Conservation (phyloP, 1,140 invertebrate species). For the Nymphalis io region DNA sequence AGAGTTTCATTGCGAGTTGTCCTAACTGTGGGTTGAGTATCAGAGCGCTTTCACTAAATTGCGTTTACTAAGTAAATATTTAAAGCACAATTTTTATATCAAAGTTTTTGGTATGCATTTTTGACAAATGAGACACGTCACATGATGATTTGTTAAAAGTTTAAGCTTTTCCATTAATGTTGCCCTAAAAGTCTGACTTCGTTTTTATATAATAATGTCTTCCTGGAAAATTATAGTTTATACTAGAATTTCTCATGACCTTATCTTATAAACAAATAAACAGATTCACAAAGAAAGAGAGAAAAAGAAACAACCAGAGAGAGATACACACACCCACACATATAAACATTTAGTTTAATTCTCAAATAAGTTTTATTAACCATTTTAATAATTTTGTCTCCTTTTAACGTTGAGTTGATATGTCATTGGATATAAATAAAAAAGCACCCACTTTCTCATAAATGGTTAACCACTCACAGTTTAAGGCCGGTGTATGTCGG, state of each 20-base stretch:
- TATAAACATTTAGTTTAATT: no score
- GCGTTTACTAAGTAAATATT: slow-evolving; percentile 7
- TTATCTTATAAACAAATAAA: no score
- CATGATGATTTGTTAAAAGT: no score
- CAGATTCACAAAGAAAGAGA: no score
- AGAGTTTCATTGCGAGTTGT: slow-evolving; percentile 34
- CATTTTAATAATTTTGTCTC: background rate
- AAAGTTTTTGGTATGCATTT: background rate
- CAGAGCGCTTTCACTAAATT: slow-evolving; percentile 33
- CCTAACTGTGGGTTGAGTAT: slow-evolving; percentile 8
- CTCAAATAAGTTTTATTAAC: background rate
- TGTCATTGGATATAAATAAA: slow-evolving; percentile 17
- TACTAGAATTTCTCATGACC: no score
- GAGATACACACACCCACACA: no score
- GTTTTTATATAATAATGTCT: no score
- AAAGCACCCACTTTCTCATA: slow-evolving; percentile 28
- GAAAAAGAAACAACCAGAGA: no score
- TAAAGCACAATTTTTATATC: background rate
- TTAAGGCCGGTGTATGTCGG: slow-evolving; percentile 26
- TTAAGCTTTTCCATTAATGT: no score
- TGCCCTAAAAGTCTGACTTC: no score
- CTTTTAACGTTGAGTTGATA: background rate
- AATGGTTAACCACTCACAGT: slow-evolving; percentile 24
- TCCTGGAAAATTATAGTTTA: no score
- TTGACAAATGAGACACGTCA: no score